Base-by-base conservation (phyloP, 2,113 vertebrate species). In the Pelvicachromis taeniatus region DNA sequence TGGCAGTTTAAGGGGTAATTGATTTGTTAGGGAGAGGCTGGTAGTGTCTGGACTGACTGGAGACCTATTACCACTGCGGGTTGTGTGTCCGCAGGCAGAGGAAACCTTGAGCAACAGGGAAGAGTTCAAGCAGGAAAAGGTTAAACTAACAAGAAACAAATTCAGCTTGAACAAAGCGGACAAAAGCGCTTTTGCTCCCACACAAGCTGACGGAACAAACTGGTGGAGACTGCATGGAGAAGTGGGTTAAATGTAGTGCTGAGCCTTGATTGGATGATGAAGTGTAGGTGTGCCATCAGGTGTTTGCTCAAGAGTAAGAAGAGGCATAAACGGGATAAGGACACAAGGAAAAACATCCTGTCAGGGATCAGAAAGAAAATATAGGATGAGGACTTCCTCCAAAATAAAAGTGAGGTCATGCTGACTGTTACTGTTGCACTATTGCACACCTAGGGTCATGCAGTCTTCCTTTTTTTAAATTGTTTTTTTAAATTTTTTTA, bases 231-330 rank as follows among this genome's bases (percentile, higher is more conserved):
- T 48, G 42, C 17, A 8, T 52, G 7, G 48, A 52, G 7, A 19
- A 19, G 6, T 52, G 48, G 17, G 48, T 42, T 50, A 73, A 23
- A 50, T 50, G 12, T 50, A 19, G 4, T 11, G 23, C 68, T 75
- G 16, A 26, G 26, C 42, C 16, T 31, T 75, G 42, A 75, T 75
- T 75, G 68, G 68, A 50, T 50, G 42, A 73, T 75, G 42, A 50
- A 11, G 42, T 50, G 68, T 48, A 50, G 23, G 42, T 19, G 23
- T 48, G 42, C 42, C 68, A 19, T 50, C 23, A 50, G 68, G 68
- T 29, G 23, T 11, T 73, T 73, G 40, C 68, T 73, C 23, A 50
- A 23, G 68, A 50, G 40, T 29, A 50, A 19, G 9, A 75, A 73
- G 42, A 50, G 42, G 19, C 42, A 16, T 9, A 73, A 73, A 48